phyloP scores from a whole-genome alignment of 2,797 vertebrate genomes.

The Pterois miles region DNA sequence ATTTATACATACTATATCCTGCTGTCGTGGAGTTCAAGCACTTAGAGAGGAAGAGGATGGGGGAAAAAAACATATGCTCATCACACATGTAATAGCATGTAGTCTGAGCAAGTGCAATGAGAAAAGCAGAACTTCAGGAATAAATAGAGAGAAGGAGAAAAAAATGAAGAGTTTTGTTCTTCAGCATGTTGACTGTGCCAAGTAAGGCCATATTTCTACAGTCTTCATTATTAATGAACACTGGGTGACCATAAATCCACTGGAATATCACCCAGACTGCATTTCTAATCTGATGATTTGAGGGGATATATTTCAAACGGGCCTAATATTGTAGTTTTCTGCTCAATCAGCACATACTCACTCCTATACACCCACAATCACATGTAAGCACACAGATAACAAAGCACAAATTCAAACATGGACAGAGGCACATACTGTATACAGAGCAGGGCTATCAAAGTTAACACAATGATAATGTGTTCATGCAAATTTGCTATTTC shows the following conservation, averaged over 20 bases:
- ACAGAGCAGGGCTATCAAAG: not conserved
- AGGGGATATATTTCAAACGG: constrained; percentile 28
- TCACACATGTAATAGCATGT: not conserved
- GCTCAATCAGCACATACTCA: not conserved
- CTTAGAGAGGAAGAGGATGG: not conserved
- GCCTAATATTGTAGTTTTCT: constrained; percentile 20
- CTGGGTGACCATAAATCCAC: constrained; percentile 58
- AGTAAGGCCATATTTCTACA: constrained; percentile 32
- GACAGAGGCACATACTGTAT: not conserved
- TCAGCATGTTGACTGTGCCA: constrained; percentile 1
- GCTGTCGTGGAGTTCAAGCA: not conserved
- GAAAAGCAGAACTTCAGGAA: not conserved
- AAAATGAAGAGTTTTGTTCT: constrained; percentile 19
- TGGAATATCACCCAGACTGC: constrained; percentile 46
- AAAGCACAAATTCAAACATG: not conserved
- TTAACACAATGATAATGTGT: too few relatives aligned
- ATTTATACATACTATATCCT: not conserved
- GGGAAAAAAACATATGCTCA: not conserved
- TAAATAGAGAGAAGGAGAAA: not conserved
- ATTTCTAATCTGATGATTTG: constrained; percentile 48
- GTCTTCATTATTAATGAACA: constrained; percentile 53
- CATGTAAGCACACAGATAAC: not conserved
- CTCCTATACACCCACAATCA: not conserved
- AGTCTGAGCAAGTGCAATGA: not conserved
- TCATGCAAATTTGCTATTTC: too few relatives aligned